phyloP scores from a whole-genome alignment of 30 jellyfish, hydroid and myxozoan species.

The Turritopsis rubra region DNA sequence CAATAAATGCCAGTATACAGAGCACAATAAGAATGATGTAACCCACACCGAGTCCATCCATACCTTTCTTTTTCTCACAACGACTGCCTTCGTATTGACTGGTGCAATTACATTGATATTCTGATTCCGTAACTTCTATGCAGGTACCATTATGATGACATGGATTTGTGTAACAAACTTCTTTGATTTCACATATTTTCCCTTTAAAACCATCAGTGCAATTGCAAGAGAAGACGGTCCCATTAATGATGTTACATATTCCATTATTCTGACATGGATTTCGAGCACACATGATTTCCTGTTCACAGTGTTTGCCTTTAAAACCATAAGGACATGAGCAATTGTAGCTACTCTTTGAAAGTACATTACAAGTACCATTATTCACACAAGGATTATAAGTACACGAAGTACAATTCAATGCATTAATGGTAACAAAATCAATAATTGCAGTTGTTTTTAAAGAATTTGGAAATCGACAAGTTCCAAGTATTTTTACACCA shows the following conservation, averaged over 20 bases:
- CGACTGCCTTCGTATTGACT: conserved; percentile 44
- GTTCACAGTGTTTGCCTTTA: conserved; percentile 52
- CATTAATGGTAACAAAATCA: background rate
- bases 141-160: conserved; percentile 68
- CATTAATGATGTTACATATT: conserved; percentile 24
- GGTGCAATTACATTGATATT: conserved; percentile 44
- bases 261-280: conserved; percentile 72
- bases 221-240: conserved; percentile 26
- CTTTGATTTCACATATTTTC: conserved; percentile 51
- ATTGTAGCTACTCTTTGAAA: conserved; percentile 8
- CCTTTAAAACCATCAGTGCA: conserved; percentile 68
- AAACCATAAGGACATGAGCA: conserved; percentile 65
- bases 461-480: background rate
- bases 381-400: conserved; percentile 46
- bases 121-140: conserved; percentile 34
- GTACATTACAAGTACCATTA: conserved; percentile 49
- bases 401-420: conserved; percentile 15
- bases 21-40: background rate
- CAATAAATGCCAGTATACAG: background rate
- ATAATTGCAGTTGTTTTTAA: background rate
- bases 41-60: background rate
- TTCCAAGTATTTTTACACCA: background rate
- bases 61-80: conserved; percentile 29
- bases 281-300: conserved; percentile 11
- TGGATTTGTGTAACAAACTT: conserved; percentile 52